Percentiles rank a stretch among this genome's conserved stretches.
phyloP scores from a whole-genome alignment of 2,113 vertebrate species.

The Cyanoramphus novaezelandiae region DNA sequence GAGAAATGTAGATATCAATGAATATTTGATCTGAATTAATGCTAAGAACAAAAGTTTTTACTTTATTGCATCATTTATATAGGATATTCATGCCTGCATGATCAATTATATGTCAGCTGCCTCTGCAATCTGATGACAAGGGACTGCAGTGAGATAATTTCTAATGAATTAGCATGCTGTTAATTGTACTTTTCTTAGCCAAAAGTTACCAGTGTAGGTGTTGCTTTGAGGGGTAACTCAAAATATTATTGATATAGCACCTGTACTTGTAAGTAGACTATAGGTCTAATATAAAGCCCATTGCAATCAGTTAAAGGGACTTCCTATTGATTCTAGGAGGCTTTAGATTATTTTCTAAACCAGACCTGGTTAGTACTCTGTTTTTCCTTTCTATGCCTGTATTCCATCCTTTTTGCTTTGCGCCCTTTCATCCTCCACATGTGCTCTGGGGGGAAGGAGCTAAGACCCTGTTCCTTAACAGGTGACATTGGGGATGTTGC shows the following conservation, averaged over 20 bases:
- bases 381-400: background rate
- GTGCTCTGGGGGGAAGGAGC: background rate
- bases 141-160: background rate
- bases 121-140: background rate
- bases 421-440: background rate
- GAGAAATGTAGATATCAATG: conserved; percentile 32
- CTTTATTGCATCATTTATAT: background rate
- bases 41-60: background rate
- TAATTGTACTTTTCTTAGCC: background rate
- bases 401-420: background rate
- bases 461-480: background rate
- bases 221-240: conserved; percentile 26
- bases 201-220: background rate
- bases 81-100: background rate
- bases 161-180: background rate
- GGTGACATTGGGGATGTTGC: background rate
- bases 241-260: conserved; percentile 49
- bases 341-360: conserved; percentile 5
- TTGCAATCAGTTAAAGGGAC: conserved; percentile 34
- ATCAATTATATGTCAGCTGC: background rate
- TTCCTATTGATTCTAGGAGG: background rate
- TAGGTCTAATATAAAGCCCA: conserved; percentile 24
- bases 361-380: background rate
- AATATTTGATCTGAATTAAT: conserved; percentile 46
- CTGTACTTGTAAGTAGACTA: conserved; percentile 33